Base-by-base conservation (phyloP, 2,888 invertebrate species). In the Agrypnus murinus region DNA sequence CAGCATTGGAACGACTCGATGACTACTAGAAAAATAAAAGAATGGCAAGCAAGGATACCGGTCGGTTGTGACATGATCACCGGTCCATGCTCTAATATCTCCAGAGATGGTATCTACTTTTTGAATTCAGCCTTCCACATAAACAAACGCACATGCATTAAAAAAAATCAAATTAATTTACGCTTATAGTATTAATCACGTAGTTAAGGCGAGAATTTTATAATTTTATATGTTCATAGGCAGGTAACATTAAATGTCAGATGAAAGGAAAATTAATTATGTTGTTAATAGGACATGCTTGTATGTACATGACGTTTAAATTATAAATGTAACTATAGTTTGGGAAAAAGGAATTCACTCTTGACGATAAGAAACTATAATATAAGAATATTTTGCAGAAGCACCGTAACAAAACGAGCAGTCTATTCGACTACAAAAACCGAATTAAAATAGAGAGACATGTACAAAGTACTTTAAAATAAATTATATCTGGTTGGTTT, bases 21-120 rank as follows among this genome's bases (percentile, higher is more conserved):
- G 64, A 43, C 25, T n/a, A n/a, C n/a, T 17, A 58, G 48, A 58
- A 40, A 58, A 32, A n/a, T n/a, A n/a, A n/a, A 69, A 48, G 40
- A 60, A 64, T 58, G 50, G 34, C 40, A 43, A 48, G 57, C 63
- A 50, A 46, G 25, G 46, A 64, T 64, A 69, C 60, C 57, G 64
- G 40, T 58, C 57, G 64, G 40, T 58, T 69, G 64, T 64, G 69
- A 69, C 69, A 64, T 64, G 64, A 36, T 58, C 69, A 69, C 15
- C 69, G 69, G 58, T 57, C 69, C 64, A 48, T 69, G 34, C 34
- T 62, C 19, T 46, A 53, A 62, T 25, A 38, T 50, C 15, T 53
- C 12, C 14, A 64, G 14, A 64, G 40, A 64, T 36, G 15, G 14
- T 10, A 60, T 14, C n/a, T n/a, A n/a, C n/a, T n/a, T n/a, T n/a